Base-by-base conservation (phyloP, 2,888 invertebrate genomes). In the Drosophila peninsularis region DNA sequence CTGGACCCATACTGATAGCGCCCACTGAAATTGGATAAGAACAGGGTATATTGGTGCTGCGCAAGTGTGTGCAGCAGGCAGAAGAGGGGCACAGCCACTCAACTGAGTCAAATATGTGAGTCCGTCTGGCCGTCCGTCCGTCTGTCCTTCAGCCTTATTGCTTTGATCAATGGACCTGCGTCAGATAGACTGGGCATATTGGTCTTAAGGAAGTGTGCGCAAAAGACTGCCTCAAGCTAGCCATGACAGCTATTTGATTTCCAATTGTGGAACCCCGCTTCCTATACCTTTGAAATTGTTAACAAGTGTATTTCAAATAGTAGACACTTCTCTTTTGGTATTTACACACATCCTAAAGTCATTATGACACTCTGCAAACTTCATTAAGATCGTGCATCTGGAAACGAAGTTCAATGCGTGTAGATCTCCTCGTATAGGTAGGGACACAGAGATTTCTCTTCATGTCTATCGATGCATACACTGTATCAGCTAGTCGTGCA, bases 241-340 rank as follows among this genome's bases (percentile, higher is more conserved):
- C 24, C 24, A 24, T 24, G 4, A 2, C 24, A n/a, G n/a, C n/a
- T n/a, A n/a, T n/a, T n/a, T n/a, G 30, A 30, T 30, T 30, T 30
- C 2, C 2, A 10, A 10, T 30, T 14, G 6, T n/a, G 1, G 5
- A 6, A n/a, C 5, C 0, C 3, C n/a, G n/a, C n/a, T 5, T 11
- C 37, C 37, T 37, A n/a, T n/a, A 7, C 0, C 37, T 37, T 37
- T n/a, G 7, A n/a, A n/a, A 30, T 7, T 1, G 0, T 1, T 7
- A 30, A 7, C 7, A 30, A 30, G 7, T 1, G 1, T 1, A 30
- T 30, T 30, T 30, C 27, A 30, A 30, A 7, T 30, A 30, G 27
- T 30, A 24, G 24, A 4, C 24, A 7, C 9, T 9, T 7, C 1
- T 4, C 3, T 9, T 10, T 24, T 10, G 9, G n/a, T 5, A 44